Conservation (phyloP, 2,888 invertebrate species). For the Sclerodermus sp. region DNA sequence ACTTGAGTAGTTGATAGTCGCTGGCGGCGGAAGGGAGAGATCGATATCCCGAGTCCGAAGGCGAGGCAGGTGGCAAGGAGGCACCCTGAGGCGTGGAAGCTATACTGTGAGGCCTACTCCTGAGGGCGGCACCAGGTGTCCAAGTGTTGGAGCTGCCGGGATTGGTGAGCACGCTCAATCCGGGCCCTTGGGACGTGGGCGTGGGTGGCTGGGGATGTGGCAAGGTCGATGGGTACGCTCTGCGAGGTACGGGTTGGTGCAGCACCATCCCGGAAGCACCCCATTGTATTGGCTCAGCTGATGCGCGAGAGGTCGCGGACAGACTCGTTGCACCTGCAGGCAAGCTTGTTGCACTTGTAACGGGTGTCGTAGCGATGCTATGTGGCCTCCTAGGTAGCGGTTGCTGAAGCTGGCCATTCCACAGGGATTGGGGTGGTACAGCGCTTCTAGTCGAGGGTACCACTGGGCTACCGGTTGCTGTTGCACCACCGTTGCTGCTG, state of each 20-base stretch:
- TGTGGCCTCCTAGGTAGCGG: slow-evolving; percentile 62
- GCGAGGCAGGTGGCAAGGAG: slow-evolving; percentile 51
- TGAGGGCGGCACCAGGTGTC: slow-evolving; percentile 42
- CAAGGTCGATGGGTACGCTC: slow-evolving; percentile 58
- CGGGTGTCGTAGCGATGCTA: slow-evolving; percentile 64
- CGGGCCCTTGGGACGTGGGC: slow-evolving; percentile 58
- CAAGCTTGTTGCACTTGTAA: slow-evolving; percentile 34
- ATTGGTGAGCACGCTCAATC: slow-evolving; percentile 42
- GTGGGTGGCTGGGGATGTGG: slow-evolving; percentile 63
- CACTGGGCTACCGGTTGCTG: slow-evolving; percentile 22
- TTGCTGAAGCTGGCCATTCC: slow-evolving; percentile 50
- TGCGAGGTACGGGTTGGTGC: slow-evolving; percentile 54
- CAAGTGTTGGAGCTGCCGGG: slow-evolving; percentile 49
- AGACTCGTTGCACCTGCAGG: slow-evolving; percentile 30
- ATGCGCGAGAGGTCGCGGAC: slow-evolving; percentile 32
- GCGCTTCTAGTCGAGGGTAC: slow-evolving; percentile 40
- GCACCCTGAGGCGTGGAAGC: slow-evolving; percentile 40
- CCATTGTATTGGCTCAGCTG: slow-evolving; percentile 53
- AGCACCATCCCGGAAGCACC: slow-evolving; percentile 51
- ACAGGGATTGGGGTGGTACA: slow-evolving; percentile 52
- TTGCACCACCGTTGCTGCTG: slow-evolving; percentile 20
- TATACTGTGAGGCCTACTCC: too few species aligned
- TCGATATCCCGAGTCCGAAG: slow-evolving; percentile 60
- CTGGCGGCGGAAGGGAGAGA: slow-evolving; percentile 65
- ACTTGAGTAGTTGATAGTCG: slow-evolving; percentile 66